Evolutionary conservation across 2,888 invertebrate species (phyloP).

Genomic region (Leucoptera coffeella): DNA sequence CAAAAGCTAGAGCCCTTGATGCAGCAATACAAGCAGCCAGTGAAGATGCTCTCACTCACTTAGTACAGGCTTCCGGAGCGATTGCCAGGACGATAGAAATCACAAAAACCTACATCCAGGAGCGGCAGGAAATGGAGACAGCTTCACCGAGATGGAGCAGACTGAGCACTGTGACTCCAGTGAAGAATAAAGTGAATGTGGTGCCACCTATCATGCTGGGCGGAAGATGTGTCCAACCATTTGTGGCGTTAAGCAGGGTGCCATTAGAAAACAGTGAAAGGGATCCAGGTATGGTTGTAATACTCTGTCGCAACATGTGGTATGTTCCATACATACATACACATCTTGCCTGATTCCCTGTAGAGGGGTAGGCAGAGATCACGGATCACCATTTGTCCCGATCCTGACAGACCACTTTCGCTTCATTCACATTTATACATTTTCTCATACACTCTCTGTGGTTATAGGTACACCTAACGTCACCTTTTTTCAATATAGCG

Average conservation of each 20-base stretch:
- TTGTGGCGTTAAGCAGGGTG: slow-evolving; percentile 28
- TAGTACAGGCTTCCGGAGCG: slow-evolving; percentile 28
- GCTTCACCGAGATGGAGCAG: slow-evolving; percentile 23
- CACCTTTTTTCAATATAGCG: no score
- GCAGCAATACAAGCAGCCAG: slow-evolving; percentile 20
- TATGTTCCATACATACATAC: no score
- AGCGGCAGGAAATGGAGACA: slow-evolving; percentile 16
- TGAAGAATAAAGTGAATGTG: slow-evolving; percentile 20
- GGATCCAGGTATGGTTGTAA: no score
- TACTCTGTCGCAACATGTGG: no score
- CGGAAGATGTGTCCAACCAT: slow-evolving; percentile 34
- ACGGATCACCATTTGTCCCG: no score
- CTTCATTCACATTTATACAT: no score
- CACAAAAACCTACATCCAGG: slow-evolving; percentile 18
- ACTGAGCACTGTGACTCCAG: slow-evolving; percentile 17
- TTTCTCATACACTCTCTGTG: no score
- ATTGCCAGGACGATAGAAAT: slow-evolving; percentile 23
- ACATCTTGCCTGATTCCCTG: no score
- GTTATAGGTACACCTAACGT: no score
- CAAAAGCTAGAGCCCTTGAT: slow-evolving; percentile 21
- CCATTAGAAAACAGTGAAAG: slow-evolving; percentile 18
- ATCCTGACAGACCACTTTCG: no score
- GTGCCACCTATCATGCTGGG: slow-evolving; percentile 32
- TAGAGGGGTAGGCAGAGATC: no score
- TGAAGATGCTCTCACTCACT: slow-evolving; percentile 22